Evolutionary conservation across 2,797 vertebrate genomes (phyloP), one percentile per base, ranked within the genome.

Genomic region (Esox masquinongy): DNA sequence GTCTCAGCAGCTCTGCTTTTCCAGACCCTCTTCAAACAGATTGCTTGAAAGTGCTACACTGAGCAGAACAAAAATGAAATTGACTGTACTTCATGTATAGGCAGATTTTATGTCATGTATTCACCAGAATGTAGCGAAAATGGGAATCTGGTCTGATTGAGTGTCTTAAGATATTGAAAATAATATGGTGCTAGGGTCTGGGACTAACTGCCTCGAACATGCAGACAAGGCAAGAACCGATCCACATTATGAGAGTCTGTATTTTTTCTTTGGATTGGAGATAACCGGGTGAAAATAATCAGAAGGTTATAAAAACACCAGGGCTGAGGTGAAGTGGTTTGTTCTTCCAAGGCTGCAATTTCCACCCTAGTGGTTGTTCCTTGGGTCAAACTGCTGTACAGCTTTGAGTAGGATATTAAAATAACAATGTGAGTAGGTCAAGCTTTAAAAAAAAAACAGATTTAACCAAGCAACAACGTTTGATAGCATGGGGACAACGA

Each of bases 391-490:
- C 78, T 66, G 70, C 86, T 81, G 84, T 85, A 88, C 85, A 85
- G 71, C 88, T 91, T 83, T 83, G 85, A 88, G 83, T 90, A 84
- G 78, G 86, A 90, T 90, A 90, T 90, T 89, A 84, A 84, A 92
- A 88, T 91, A 86, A 92, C 87, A 86, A 89, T 87, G 85, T 79
- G 82, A 79, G 81, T 4, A 81, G 87, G 89, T 88, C 91, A 88
- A 70, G 80, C 82, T 86, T 88, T 69, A 79, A 74, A 88, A 84
- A 68, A 43, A 74, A 78, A 72, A 29, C 61, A 75, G 75, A 85
- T 86, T 86, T 82, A 68, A 85, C 79, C 81, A 73, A 83, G 74
- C 79, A 91, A 68, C 73, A 17, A 77, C 74, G 78, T 90, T 91
- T 90, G 86, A 92, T 90, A 88, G 84, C 84, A 82, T 66, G 59